phyloP scores from a whole-genome alignment of 2,888 invertebrate species.

The Nemotelus pantherinus region DNA sequence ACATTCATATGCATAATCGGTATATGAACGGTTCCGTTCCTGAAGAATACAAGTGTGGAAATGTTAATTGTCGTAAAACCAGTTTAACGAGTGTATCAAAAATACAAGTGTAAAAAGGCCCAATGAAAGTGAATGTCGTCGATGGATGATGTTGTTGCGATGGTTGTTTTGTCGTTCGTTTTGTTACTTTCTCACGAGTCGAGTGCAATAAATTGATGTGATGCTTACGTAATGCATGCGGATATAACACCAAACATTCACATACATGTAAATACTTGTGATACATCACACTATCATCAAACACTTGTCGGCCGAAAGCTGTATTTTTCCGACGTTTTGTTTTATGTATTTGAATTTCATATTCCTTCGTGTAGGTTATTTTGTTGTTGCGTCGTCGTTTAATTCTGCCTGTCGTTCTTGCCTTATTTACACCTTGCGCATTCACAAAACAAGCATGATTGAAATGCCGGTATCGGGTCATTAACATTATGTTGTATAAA shows the following conservation, averaged over 20 bases:
- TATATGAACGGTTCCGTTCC: too few relatives aligned
- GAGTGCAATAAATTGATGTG: constrained; percentile 39
- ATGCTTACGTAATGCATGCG: background rate
- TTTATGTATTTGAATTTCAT: background rate
- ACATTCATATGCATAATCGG: too few relatives aligned
- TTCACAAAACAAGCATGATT: constrained; percentile 4
- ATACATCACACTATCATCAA: background rate
- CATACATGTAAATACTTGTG: too few relatives aligned
- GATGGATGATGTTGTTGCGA: background rate
- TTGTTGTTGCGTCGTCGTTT: background rate
- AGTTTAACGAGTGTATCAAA: too few relatives aligned
- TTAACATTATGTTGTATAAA: constrained; percentile 22
- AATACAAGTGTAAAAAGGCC: too few relatives aligned
- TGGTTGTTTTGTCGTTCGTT: too few relatives aligned
- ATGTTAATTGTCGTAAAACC: too few relatives aligned
- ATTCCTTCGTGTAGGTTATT: background rate
- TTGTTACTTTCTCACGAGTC: background rate
- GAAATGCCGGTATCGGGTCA: constrained; percentile 31
- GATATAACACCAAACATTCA: background rate
- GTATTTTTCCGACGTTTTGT: background rate
- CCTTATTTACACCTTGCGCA: background rate
- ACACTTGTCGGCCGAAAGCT: background rate
- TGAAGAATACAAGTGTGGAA: too few relatives aligned
- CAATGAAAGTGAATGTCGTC: constrained; percentile 34
- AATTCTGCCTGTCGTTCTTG: too few relatives aligned